phyloP scores from a whole-genome alignment of 2,113 vertebrate species.

The Crotophaga sulcirostris region DNA sequence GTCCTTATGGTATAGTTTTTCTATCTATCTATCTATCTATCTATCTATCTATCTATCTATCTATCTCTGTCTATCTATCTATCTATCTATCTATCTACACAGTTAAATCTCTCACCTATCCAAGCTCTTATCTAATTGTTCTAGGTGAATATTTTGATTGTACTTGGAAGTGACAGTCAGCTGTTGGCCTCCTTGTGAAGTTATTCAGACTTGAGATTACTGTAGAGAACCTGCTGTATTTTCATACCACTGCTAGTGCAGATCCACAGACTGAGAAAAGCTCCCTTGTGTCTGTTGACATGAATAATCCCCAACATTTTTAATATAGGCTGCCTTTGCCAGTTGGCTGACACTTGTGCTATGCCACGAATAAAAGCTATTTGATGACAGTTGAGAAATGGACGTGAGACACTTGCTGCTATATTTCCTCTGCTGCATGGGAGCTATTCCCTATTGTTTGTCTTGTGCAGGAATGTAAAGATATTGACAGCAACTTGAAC shows the following conservation, averaged over 20 bases:
- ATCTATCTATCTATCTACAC: background rate
- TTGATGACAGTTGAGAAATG: conserved; percentile 63
- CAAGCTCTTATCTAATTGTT: accelerated
- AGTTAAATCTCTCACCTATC: background rate
- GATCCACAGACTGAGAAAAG: conserved; percentile 7
- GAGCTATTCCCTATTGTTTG: conserved; percentile 6
- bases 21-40: background rate
- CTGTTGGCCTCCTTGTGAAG: conserved; percentile 28
- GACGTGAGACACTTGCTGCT: conserved; percentile 9
- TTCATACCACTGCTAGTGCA: background rate
- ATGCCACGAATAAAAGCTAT: conserved; percentile 65
- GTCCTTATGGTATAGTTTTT: background rate
- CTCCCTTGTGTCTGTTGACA: conserved; percentile 61
- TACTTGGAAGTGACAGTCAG: background rate
- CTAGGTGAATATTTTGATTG: background rate
- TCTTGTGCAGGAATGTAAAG: background rate
- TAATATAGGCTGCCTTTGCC: conserved; percentile 48
- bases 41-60: background rate
- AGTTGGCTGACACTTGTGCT: conserved; percentile 66
- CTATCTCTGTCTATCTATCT: too few species aligned
- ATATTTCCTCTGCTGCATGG: background rate
- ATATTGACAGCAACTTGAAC: background rate
- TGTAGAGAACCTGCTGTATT: conserved; percentile 15
- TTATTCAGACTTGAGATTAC: conserved; percentile 19
- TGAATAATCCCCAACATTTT: conserved; percentile 59